Evolutionary conservation across 1,140 invertebrate genomes (phyloP), one percentile per base, ranked within the genome.

Genomic region (Leptinotarsa lineolata): DNA sequence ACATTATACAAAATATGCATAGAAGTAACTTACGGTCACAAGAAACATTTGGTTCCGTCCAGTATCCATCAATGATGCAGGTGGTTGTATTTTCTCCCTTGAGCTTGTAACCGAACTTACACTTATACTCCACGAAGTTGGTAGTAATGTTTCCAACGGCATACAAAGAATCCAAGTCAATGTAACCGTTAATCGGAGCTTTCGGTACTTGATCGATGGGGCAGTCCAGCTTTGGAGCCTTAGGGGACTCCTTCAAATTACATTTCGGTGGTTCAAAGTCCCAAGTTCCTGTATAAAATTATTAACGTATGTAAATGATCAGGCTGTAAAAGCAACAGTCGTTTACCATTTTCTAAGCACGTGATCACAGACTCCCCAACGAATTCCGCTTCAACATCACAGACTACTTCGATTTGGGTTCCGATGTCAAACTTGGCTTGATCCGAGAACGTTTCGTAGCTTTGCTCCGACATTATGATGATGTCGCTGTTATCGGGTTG

Each of bases 391-490:
- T 86, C 86, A 4, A 76, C 59, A 48, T 84, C 74, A 72, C 88
- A 89, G 61, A 79, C 83, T 45, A 89, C 84, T 72, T 87, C 86
- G 18, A 87, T 73, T 75, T 86, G 85, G 30, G 86, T 85, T 0
- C 85, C 86, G 39, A 83, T 81, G 18, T 80, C 79, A 68, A 77
- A 76, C 39, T 63, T 74, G 4, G 70, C 75, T 70, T 63, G 21
- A 54, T 74, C 75, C 3, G 59, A 11, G 39, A 44, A 58, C 24
- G 74, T 70, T 63, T 79, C 75, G 22, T 79, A 77, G 44, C 77
- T 74, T 16, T 65, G 72, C 20, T 83, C 77, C 18, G 77, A 71
- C 48, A 80, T 73, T 63, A 82, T 77, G 22, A 72, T 75, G 11
- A 87, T 83, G 58, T 84, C 81, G 1, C 84, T 84, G 66, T 86